Conservation (phyloP, 1,140 invertebrate genomes). For the Parasteatoda tepidariorum region DNA sequence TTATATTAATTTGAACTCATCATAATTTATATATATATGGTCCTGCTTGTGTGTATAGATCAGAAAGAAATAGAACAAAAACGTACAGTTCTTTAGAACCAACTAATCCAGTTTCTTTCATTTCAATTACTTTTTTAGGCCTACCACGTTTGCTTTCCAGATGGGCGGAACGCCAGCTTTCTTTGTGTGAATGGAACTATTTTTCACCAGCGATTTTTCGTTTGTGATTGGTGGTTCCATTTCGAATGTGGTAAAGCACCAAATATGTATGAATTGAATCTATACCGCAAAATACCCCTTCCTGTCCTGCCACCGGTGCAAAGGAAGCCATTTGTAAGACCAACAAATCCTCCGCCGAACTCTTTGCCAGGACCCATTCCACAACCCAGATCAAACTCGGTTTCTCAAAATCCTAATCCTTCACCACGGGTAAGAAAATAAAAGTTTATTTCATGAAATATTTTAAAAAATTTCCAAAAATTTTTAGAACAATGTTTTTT, state of each 20-base stretch:
- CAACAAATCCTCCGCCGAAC: slow-evolving; percentile 8
- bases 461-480: background rate
- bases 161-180: slow-evolving; percentile 57
- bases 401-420: background rate
- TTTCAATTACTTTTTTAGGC: slow-evolving; percentile 23
- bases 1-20: no score
- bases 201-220: slow-evolving; percentile 51
- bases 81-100: no score
- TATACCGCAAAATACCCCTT: slow-evolving; percentile 45
- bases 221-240: slow-evolving; percentile 60
- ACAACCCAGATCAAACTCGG: background rate
- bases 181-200: slow-evolving; percentile 58
- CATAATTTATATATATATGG: no score
- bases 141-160: slow-evolving; percentile 61
- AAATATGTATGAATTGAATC: slow-evolving; percentile 41
- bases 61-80: no score
- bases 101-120: no score
- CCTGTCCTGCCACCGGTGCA: slow-evolving; percentile 29
- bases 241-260: slow-evolving; percentile 42
- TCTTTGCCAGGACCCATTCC: background rate
- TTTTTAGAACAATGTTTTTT: background rate
- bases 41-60: no score
- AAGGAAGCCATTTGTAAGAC: slow-evolving; percentile 23
- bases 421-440: background rate
- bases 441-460: background rate